Percentiles rank a stretch among this genome's conserved stretches.
phyloP scores from a whole-genome alignment of 92 coral and sea anemone genomes.

The Epizoanthus fatuus region DNA sequence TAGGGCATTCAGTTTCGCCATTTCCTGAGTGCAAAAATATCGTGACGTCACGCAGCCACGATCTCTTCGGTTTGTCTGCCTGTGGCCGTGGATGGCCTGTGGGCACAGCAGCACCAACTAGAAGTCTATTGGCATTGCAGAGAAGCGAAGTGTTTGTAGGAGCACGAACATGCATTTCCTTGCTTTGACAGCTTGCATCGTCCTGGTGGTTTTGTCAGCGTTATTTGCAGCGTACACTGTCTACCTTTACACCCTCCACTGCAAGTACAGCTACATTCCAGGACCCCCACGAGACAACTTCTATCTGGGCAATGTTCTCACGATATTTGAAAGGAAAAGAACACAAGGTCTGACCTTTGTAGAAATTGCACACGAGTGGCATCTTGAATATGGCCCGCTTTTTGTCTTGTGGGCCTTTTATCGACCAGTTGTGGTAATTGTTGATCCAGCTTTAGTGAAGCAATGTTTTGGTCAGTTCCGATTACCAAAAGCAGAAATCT shows the following conservation, averaged over 20 bases:
- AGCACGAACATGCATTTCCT: no score
- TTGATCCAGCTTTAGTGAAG: slow-evolving; percentile 57
- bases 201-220: neutral
- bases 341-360: slow-evolving; percentile 3
- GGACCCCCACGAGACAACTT: slow-evolving; percentile 80
- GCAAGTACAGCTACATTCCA: slow-evolving; percentile 72
- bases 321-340: slow-evolving; percentile 37
- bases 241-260: slow-evolving; percentile 52
- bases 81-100: no score
- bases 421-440: slow-evolving; percentile 47
- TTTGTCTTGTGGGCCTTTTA: slow-evolving; percentile 61
- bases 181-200: neutral
- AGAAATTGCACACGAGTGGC: slow-evolving; percentile 43
- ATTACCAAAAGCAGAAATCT: slow-evolving; percentile 61
- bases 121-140: no score
- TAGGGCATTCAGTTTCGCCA: no score
- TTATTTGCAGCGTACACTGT: neutral
- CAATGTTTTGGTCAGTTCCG: slow-evolving; percentile 56
- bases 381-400: slow-evolving; percentile 68
- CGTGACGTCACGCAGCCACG: no score
- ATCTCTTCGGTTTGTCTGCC: no score
- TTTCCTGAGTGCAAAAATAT: no score
- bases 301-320: slow-evolving; percentile 68
- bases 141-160: no score
- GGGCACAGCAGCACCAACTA: no score